Percentiles rank a stretch among this genome's conserved stretches.
Conservation (phyloP, 2,113 vertebrate species). For the Nibea coibor region DNA sequence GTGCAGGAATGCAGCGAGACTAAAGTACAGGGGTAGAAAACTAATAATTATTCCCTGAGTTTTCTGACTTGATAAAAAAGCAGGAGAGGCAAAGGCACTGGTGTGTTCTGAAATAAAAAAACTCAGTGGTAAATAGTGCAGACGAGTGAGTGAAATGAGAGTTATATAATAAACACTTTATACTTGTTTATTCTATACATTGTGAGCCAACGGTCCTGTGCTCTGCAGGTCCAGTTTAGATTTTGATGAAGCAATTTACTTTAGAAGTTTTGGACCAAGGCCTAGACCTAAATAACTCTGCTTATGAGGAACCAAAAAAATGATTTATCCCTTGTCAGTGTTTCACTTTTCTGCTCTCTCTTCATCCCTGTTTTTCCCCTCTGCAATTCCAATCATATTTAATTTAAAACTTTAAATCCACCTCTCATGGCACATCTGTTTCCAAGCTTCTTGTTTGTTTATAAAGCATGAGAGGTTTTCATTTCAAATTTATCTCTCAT, state of each 20-base stretch:
- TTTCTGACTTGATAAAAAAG: conserved; percentile 42
- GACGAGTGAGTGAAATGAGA: not conserved
- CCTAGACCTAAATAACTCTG: conserved; percentile 20
- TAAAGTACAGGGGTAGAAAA: conserved; percentile 50
- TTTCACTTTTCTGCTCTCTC: not conserved
- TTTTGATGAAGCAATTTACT: conserved; percentile 18
- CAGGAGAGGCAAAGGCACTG: not conserved
- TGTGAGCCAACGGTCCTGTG: not conserved
- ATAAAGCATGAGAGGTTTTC: conserved; percentile 29
- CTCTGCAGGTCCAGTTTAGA: not conserved
- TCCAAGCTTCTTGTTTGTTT: conserved; percentile 35
- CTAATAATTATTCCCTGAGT: conserved; percentile 56
- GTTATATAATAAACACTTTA: conserved; percentile 6
- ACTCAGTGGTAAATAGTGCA: conserved; percentile 1
- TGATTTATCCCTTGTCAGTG: not conserved
- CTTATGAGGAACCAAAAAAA: not conserved
- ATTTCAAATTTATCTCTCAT: conserved; percentile 39
- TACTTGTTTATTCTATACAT: conserved; percentile 9
- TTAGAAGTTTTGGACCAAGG: not conserved
- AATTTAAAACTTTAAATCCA: conserved; percentile 27
- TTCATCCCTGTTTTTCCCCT: not conserved
- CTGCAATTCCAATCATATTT: conserved; percentile 34
- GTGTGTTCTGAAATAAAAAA: conserved; percentile 2
- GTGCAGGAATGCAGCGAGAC: conserved; percentile 49
- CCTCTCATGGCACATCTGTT: conserved; percentile 46